phyloP scores from a whole-genome alignment of 35 echinoderm and acorn worm genomes.

The Apostichopus japonicus region DNA sequence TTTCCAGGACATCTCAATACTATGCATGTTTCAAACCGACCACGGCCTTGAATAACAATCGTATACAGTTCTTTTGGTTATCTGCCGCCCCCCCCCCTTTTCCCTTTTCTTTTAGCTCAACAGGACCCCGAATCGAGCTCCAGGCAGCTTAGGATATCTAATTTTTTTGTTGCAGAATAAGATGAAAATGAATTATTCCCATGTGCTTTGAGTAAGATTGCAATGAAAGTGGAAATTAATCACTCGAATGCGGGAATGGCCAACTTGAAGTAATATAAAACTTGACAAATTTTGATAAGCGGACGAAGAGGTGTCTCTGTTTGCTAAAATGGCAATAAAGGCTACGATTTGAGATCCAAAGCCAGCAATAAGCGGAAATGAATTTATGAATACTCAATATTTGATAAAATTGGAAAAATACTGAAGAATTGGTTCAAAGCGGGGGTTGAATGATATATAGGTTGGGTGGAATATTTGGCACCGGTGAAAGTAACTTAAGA shows the following conservation, averaged over 20 bases:
- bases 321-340: slow-evolving; percentile 2
- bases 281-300: background rate
- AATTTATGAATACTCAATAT: background rate
- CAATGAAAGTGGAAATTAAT: slow-evolving; percentile 6
- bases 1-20: no score
- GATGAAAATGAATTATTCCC: slow-evolving; percentile 5
- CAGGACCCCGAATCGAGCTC: no score
- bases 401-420: slow-evolving; percentile 5
- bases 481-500: no score
- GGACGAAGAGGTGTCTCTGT: background rate
- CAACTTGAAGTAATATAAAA: slow-evolving; percentile 5
- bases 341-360: background rate
- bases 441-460: background rate
- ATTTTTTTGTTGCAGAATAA: background rate
- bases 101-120: no score
- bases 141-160: no score
- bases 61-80: no score
- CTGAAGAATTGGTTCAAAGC: background rate
- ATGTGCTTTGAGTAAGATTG: background rate
- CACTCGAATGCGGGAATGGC: background rate
- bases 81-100: no score
- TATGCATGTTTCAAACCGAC: no score
- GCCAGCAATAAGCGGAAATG: background rate
- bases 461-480: background rate
- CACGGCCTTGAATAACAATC: no score